Conservation (phyloP, 2,797 vertebrate genomes). For the Hipposideros larvatus region DNA sequence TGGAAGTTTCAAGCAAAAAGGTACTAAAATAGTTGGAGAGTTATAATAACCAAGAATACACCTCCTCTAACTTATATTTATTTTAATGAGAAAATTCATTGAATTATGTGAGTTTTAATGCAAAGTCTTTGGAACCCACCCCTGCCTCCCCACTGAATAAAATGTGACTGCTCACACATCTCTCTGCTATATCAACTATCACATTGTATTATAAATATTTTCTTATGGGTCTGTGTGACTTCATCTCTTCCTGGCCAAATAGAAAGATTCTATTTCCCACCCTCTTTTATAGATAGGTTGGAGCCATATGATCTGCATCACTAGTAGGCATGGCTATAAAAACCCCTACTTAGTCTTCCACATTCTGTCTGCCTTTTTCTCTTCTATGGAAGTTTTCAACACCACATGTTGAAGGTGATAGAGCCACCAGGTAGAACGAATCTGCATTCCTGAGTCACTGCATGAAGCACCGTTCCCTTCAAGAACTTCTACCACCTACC, state of each 20-base stretch:
- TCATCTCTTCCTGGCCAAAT: neutral
- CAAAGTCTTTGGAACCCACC: neutral
- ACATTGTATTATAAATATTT: neutral
- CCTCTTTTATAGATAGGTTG: neutral
- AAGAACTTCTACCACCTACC: neutral
- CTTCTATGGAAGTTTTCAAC: neutral
- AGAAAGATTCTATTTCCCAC: neutral
- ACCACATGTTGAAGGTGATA: neutral
- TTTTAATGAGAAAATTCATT: neutral
- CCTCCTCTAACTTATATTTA: neutral
- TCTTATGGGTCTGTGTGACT: neutral
- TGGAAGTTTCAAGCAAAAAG: neutral
- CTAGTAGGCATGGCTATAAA: neutral
- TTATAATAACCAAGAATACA: neutral
- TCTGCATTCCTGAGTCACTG: neutral
- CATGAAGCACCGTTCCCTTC: neutral
- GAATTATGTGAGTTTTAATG: neutral
- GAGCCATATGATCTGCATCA: neutral
- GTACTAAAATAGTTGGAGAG: neutral
- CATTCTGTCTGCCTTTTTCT: neutral
- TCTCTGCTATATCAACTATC: neutral
- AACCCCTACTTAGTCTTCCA: neutral
- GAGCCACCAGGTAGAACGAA: neutral
- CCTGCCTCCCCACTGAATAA: neutral
- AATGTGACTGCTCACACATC: neutral